These are phyloP conservation scores for Cheilosia pagana DNA, from an alignment of 2,888 invertebrate genomes.

Conservation along the genomic window DNA sequence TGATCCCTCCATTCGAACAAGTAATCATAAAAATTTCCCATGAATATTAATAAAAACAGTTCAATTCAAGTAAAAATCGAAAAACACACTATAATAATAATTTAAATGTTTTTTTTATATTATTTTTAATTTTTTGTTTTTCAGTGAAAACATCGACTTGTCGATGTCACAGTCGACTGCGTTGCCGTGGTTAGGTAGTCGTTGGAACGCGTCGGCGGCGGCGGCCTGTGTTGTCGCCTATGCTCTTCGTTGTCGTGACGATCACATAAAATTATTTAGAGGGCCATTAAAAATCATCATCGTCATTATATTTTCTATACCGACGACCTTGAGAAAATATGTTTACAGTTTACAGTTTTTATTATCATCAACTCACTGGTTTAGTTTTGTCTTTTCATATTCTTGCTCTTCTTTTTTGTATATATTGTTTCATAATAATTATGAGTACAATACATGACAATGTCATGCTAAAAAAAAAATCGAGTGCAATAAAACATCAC, in stretches of 20 bases:
- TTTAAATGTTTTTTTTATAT: background rate
- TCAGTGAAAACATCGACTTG: constrained; percentile 31
- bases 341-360: constrained; percentile 60
- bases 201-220: constrained; percentile 14
- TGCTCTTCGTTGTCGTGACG: constrained; percentile 59
- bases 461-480: constrained; percentile 18
- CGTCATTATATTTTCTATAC: constrained; percentile 80
- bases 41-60: background rate
- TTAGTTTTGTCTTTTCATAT: constrained; percentile 23
- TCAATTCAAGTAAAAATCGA: background rate
- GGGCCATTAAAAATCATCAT: constrained; percentile 80
- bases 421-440: constrained; percentile 40
- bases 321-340: constrained; percentile 81
- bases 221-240: constrained; percentile 5
- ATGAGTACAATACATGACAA: constrained; percentile 29
- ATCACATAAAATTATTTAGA: constrained; percentile 82
- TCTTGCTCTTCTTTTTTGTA: background rate
- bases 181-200: constrained; percentile 14
- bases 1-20: constrained; percentile 8
- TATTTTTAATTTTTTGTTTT: background rate
- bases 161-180: constrained; percentile 22
- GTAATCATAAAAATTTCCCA: constrained; percentile 26
- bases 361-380: constrained; percentile 27
- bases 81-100: constrained; percentile 18
- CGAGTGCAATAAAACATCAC: constrained; percentile 36